Base-by-base conservation (phyloP, 2,113 vertebrate genomes). In the Hippocampus comes region DNA sequence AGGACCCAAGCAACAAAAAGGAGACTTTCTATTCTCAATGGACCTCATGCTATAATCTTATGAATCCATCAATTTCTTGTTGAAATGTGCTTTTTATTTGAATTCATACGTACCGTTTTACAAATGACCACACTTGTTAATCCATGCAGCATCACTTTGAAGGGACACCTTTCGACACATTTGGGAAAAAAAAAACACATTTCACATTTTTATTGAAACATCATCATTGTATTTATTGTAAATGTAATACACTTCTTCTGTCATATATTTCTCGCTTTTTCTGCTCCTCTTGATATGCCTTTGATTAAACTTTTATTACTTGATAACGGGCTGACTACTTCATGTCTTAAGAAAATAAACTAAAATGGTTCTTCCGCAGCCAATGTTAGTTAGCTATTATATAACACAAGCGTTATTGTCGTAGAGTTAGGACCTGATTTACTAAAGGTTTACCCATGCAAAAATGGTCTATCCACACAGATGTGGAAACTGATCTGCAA, bases 161-260 rank as follows among this genome's bases (percentile, higher is more conserved):
- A 63, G 49, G 71, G 48, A 11, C 42, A 34, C 15, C 14, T 60
- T 17, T 60, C 1, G 57, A 30, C 25, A 60, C 25, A 7, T 60
- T 30, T 34, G 27, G 9, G 18, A 56, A 56, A 18, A 46, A 34
- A 38, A 38, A 38, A 25, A 25, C 34, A 66, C 42, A 11, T 21
- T 6, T 73, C 70, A 41, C 61, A 56, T 17, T 60, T 30, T 5
- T 27, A 14, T 59, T 59, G 56, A 27, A 59, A 14, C 5, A 59
- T 59, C 27, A 34, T 15, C 8, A 61, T 15, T 83, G 75, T 90
- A 88, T 88, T 87, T 89, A 86, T 87, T 89, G 46, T 75, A 73
- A 55, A 75, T 88, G 82, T 77, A 51, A 70, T 42, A 73, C 38
- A 46, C 59, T 38, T 70, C 4, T 53, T 2, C 53, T 72, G 43